Conservation (phyloP, 92 coral and sea anemone genomes). For the Nematostella vectensis region DNA sequence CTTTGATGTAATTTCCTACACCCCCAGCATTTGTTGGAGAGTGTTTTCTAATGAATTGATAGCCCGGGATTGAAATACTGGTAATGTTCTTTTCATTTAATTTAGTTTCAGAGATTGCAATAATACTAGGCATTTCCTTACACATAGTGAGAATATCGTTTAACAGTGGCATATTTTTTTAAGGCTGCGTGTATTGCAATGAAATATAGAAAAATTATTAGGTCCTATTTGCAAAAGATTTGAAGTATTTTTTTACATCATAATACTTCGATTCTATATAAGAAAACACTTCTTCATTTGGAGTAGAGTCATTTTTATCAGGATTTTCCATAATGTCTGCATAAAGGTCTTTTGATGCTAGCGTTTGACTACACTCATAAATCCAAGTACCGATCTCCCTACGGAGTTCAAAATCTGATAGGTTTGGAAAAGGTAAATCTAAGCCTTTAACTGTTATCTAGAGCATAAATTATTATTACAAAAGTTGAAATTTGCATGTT, state of each 20-base stretch:
- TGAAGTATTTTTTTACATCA: slow-evolving; percentile 13
- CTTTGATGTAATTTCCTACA: slow-evolving; percentile 13
- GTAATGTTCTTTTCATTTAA: slow-evolving; percentile 3
- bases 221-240: background rate
- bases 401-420: slow-evolving; percentile 3
- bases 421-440: no score
- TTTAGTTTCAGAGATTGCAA: slow-evolving; percentile 15
- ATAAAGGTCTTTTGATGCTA: slow-evolving; percentile 15
- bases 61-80: slow-evolving; percentile 20
- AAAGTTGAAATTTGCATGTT: no score
- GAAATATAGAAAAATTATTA: background rate
- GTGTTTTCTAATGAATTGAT: slow-evolving; percentile 11
- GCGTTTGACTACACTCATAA: slow-evolving; percentile 8
- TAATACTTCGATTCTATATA: slow-evolving; percentile 23
- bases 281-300: slow-evolving; percentile 1
- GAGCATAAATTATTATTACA: no score
- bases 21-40: slow-evolving; percentile 28
- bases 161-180: background rate
- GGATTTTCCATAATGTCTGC: slow-evolving; percentile 20
- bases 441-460: no score
- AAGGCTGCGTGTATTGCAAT: slow-evolving; percentile 3
- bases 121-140: slow-evolving; percentile 8
- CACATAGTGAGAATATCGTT: slow-evolving; percentile 1
- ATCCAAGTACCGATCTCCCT: slow-evolving; percentile 13
- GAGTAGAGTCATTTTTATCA: slow-evolving; percentile 10